Evolutionary conservation across 2,797 vertebrate species (phyloP), one percentile per base, ranked within the genome.

Genomic region (Manis javanica): DNA sequence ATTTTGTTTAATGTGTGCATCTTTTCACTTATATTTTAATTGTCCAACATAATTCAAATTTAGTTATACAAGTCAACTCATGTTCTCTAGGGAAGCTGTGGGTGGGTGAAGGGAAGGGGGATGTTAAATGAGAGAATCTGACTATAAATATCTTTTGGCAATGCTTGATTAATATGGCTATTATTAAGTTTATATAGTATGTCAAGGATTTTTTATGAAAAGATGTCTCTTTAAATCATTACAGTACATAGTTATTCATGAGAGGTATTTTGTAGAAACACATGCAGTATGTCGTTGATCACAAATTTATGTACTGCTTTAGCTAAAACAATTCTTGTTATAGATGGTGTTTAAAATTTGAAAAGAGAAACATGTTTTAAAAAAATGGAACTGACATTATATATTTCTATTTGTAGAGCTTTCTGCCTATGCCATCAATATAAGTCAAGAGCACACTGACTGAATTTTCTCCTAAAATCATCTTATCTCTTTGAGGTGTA

Each of bases 171-270:
- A 95, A 96, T 55, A 96, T 29, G 34, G 51, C 94, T 74, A 16
- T 97, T 96, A 96, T 95, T 88, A 88, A 96, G 87, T 95, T 87
- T 92, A 94, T 95, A 92, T 75, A 96, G 85, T 88, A 91, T 90
- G 96, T 88, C 91, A 84, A 51, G 53, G 63, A 88, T 61, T 89
- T 90, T 97, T 97, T 95, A 93, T 97, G 91, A 75, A 92, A 92
- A 96, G 83, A 15, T 74, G 14, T 87, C 37, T 89, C 82, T 95
- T 97, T 98, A 96, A 97, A 96, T 97, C 91, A 82, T 95, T 94
- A 87, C 12, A 46, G 39, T 64, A 19, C 90, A 96, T 37, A 39
- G 74, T 97, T 97, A 97, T 95, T 97, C 97, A 96, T 87, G 97
- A 95, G 95, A 87, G 46, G 71, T 91, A 55, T 95, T 96, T 96